Percentiles rank a stretch among this genome's conserved stretches.
phyloP scores from a whole-genome alignment of 2,888 invertebrate species.

The Pantelozetes paolii region DNA sequence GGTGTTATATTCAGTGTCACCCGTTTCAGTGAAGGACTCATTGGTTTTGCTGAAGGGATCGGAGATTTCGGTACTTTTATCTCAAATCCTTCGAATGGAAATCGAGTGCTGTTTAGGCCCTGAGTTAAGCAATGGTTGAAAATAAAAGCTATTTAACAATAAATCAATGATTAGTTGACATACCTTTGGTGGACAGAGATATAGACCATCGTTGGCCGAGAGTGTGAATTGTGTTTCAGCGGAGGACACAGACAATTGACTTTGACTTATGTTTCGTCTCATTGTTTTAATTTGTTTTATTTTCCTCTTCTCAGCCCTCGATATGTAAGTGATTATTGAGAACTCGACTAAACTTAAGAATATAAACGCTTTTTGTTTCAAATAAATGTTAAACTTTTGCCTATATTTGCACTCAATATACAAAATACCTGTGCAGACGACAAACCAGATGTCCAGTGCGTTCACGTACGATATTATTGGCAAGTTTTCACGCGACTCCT shows the following conservation, averaged over 20 bases:
- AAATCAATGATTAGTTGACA: not conserved
- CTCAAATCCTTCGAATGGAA: slow-evolving; percentile 14
- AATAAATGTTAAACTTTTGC: too few species aligned
- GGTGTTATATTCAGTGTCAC: not conserved
- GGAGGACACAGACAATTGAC: slow-evolving; percentile 11
- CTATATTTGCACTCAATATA: too few species aligned
- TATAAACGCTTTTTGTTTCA: too few species aligned
- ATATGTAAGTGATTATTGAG: slow-evolving; percentile 47
- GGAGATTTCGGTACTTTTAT: slow-evolving; percentile 18
- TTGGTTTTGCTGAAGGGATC: not conserved
- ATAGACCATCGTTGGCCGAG: not conserved
- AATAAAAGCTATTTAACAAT: too few species aligned
- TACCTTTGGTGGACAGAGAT: not conserved
- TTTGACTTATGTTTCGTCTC: slow-evolving; percentile 29
- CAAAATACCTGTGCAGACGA: slow-evolving; percentile 48
- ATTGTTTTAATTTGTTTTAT: slow-evolving; percentile 37
- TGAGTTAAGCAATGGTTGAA: too few species aligned
- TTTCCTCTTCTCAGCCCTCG: slow-evolving; percentile 46
- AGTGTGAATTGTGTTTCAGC: slow-evolving; percentile 9
- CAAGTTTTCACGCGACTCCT: slow-evolving; percentile 46
- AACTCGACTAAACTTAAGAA: slow-evolving; percentile 48
- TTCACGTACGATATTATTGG: slow-evolving; percentile 47
- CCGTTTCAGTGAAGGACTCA: not conserved
- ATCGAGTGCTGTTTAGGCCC: not conserved
- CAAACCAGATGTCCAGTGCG: slow-evolving; percentile 48